A percentile compares a stretch with the other conserved stretches of the same genome.
Conservation (phyloP, 2,888 invertebrate species). For the Caenorhabditis sp. region DNA sequence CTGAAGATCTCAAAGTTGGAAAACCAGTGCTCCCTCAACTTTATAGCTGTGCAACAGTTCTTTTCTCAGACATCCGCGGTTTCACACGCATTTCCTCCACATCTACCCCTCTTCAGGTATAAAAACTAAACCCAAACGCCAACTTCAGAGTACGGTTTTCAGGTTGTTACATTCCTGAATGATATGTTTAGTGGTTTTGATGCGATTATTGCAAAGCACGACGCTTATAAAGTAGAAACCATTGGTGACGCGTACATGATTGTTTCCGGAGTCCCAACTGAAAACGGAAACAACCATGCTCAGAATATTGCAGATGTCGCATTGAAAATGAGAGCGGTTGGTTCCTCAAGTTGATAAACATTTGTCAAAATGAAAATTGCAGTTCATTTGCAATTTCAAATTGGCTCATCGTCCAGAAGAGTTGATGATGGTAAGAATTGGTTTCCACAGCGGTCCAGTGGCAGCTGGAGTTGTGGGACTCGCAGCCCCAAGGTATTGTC, state of each 20-base stretch:
- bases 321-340: conserved; percentile 80
- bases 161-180: conserved; percentile 82
- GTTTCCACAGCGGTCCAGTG: conserved; percentile 81
- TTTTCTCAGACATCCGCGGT: conserved; percentile 81
- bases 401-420: conserved; percentile 81
- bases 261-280: conserved; percentile 81
- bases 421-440: conserved; percentile 82
- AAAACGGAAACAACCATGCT: conserved; percentile 81
- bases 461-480: conserved; percentile 83
- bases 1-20: conserved; percentile 81
- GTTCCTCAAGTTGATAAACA: neutral
- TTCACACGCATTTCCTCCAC: conserved; percentile 82
- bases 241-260: conserved; percentile 83
- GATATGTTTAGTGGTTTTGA: conserved; percentile 83
- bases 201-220: conserved; percentile 82
- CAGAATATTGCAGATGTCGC: conserved; percentile 82
- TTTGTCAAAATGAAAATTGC: conserved; percentile 16
- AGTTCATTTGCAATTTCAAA: conserved; percentile 79
- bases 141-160: conserved; percentile 6
- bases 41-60: conserved; percentile 80
- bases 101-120: conserved; percentile 80
- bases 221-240: conserved; percentile 82
- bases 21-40: conserved; percentile 81
- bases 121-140: neutral
- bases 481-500: conserved; percentile 79